Evolutionary conservation across 2,888 invertebrate species (phyloP).

Genomic region (Urechis unicinctus): DNA sequence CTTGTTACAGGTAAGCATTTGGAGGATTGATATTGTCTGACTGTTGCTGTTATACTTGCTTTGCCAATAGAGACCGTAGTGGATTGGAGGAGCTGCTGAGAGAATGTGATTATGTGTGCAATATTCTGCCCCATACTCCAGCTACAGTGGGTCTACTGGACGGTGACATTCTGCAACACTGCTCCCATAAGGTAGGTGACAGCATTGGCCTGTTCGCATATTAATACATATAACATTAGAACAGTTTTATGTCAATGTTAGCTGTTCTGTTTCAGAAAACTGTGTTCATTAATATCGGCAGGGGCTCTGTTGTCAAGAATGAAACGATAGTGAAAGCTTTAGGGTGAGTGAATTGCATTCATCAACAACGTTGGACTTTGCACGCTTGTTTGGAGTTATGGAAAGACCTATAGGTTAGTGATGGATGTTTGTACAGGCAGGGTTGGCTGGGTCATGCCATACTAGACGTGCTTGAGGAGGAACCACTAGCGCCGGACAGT

Average conservation of each 20-base stretch:
- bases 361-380: background rate
- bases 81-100: conserved; percentile 40
- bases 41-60: too few species aligned
- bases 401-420: too few species aligned
- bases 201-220: background rate
- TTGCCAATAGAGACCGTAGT: too few species aligned
- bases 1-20: too few species aligned
- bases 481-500: conserved; percentile 55
- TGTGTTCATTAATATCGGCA: conserved; percentile 59
- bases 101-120: conserved; percentile 57
- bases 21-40: too few species aligned
- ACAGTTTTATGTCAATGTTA: background rate
- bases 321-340: conserved; percentile 54
- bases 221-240: background rate
- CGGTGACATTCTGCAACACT: conserved; percentile 52
- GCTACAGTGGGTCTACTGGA: conserved; percentile 55
- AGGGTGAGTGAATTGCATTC: conserved; percentile 31
- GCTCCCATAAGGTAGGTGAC: conserved; percentile 42
- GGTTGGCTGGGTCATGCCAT: conserved; percentile 57
- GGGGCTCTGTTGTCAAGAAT: conserved; percentile 57
- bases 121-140: conserved; percentile 55
- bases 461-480: conserved; percentile 57
- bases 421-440: conserved; percentile 1
- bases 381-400: too few species aligned
- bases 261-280: conserved; percentile 32